Evolutionary conservation across 2,797 vertebrate species (phyloP), one percentile per base, ranked within the genome.

Genomic region (Coregonus sp.): DNA sequence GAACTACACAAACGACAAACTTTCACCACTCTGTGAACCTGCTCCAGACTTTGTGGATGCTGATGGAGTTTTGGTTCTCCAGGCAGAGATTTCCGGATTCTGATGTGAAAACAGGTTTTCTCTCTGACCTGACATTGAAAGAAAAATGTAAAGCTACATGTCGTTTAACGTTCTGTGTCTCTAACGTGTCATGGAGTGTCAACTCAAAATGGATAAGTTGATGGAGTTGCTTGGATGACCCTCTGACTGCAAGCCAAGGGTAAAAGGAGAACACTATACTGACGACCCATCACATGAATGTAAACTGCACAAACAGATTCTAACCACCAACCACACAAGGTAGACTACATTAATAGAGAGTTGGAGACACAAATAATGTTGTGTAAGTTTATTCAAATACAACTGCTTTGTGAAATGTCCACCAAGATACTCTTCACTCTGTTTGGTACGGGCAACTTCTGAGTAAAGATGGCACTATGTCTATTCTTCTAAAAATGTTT

Each of bases 1-100:
- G 80, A 74, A 31, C 37, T 82, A 14, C 66, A 76, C 29, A 74
- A 78, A 40, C 71, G 25, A 7, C 68, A 20, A 18, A 78, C 51
- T 15, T 76, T 70, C 15, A 47, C 52, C 7, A 52, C 7, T 83
- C 4, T 56, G 16, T 56, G 18, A n/a, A 16, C 16, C 4, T 15
- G 5, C 5, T 15, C 5, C 54, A 16, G 54, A n/a, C 16, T 51
- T 14, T n/a, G 15, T 16, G 6, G 54, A n/a, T 4, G 4, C 18
- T n/a, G 54, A 63, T 9, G 20, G 20, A 18, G 54, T 56, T 56
- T 56, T 2, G 54, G 54, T 20, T 63, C 20, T 25, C 20, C 61
- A 63, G 20, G 20, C 20, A n/a, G 7, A 20, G 2, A 7, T 7
- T n/a, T 18, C 61, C 5, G 0, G 20, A 11, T 63, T 9, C 20